Conservation (phyloP, 2,888 invertebrate genomes). For the Ligdia adustata region DNA sequence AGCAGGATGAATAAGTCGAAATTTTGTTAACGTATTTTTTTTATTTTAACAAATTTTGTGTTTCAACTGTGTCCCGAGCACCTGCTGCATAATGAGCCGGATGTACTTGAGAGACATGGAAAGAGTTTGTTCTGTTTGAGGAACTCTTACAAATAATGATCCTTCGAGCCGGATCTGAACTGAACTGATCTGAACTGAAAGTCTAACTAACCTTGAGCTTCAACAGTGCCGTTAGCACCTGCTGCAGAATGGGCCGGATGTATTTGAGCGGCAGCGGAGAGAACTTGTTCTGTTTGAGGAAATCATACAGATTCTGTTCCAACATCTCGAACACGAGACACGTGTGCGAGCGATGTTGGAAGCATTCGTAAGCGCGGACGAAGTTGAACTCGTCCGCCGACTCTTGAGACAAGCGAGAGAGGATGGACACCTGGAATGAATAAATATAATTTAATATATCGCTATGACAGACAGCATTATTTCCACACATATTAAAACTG, state of each 20-base stretch:
- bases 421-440: constrained; percentile 91
- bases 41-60: constrained; percentile 87
- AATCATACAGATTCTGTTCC: constrained; percentile 99
- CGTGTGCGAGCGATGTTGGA: constrained; percentile 99
- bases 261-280: constrained; percentile 98
- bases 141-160: too few relatives aligned
- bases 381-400: constrained; percentile 99
- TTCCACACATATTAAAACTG: too few relatives aligned
- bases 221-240: constrained; percentile 94
- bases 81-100: constrained; percentile 99
- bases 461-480: too few relatives aligned
- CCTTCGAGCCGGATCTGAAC: too few relatives aligned
- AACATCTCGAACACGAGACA: constrained; percentile 99
- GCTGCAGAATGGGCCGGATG: constrained; percentile 99
- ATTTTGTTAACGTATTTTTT: too few relatives aligned
- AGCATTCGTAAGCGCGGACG: constrained; percentile 99
- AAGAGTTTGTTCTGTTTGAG: too few relatives aligned
- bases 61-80: constrained; percentile 93
- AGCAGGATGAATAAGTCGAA: too few relatives aligned
- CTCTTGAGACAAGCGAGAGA: constrained; percentile 96
- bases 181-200: constrained; percentile 10
- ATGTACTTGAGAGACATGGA: constrained; percentile 99
- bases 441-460: too few relatives aligned
- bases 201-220: constrained; percentile 92
- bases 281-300: constrained; percentile 99